These are phyloP conservation scores for Polydrusus pterygomalis DNA, from an alignment of 2,888 invertebrate species.

Conservation along the genomic window DNA sequence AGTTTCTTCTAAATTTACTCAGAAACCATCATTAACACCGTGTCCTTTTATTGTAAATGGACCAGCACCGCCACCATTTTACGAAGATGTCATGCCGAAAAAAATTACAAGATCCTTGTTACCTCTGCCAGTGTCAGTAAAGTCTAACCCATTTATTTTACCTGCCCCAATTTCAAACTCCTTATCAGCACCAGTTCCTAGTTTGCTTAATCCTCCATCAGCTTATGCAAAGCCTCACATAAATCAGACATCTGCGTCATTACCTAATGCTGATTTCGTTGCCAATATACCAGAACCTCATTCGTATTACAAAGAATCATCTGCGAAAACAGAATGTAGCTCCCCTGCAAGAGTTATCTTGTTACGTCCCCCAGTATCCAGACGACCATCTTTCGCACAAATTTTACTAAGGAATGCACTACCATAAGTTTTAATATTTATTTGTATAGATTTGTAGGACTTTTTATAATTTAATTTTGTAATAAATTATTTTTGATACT, in stretches of 20 bases:
- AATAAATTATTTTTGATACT: too few species aligned
- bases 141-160: background rate
- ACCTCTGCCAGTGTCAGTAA: conserved; percentile 7
- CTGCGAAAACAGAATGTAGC: background rate
- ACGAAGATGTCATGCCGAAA: background rate
- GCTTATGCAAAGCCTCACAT: background rate
- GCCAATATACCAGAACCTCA: conserved; percentile 6
- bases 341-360: background rate
- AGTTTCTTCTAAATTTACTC: background rate
- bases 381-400: background rate
- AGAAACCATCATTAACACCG: background rate
- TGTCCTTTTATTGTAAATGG: background rate
- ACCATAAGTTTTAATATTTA: background rate
- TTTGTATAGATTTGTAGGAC: background rate
- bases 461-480: background rate
- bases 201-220: conserved; percentile 1
- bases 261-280: conserved; percentile 19
- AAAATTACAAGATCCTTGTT: background rate
- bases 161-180: background rate
- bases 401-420: background rate
- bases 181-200: too few species aligned
- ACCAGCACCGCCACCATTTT: background rate
- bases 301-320: background rate
- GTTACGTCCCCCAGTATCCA: background rate
- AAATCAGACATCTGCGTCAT: conserved; percentile 2